Evolutionary conservation across 2,888 invertebrate species (phyloP).

Genomic region (Ommatoiulus sabulosus): DNA sequence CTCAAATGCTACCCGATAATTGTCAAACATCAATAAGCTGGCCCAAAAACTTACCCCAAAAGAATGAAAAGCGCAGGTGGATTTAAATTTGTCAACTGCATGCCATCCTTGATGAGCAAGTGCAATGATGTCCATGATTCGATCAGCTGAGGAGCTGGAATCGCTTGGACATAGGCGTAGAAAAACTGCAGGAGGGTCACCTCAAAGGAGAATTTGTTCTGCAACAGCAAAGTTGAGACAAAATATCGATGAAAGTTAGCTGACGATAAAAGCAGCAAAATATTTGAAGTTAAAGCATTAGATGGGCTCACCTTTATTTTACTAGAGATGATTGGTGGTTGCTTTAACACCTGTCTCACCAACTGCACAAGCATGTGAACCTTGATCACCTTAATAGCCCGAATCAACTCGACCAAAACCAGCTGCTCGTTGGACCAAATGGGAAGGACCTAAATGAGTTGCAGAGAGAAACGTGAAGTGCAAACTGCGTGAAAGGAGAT

Average conservation of each 20-base stretch:
- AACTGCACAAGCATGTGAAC: conserved; percentile 86
- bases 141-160: conserved; percentile 77
- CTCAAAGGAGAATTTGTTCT: conserved; percentile 73
- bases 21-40: neutral
- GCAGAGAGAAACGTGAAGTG: too few relatives aligned
- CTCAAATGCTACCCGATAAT: neutral
- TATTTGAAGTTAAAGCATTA: neutral
- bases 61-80: conserved; percentile 84
- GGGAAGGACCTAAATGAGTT: conserved; percentile 71
- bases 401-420: conserved; percentile 82
- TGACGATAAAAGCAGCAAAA: neutral
- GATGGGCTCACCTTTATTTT: conserved; percentile 63
- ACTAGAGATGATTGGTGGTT: conserved; percentile 71
- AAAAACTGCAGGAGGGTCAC: conserved; percentile 86
- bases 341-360: conserved; percentile 83
- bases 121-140: conserved; percentile 84
- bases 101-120: conserved; percentile 80
- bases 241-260: too few relatives aligned
- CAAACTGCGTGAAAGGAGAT: too few relatives aligned
- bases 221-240: conserved; percentile 60
- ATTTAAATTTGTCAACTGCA: conserved; percentile 72
- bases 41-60: conserved; percentile 72
- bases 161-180: conserved; percentile 74
- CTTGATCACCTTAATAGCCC: conserved; percentile 84
- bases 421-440: conserved; percentile 78